Evolutionary conservation across 2,113 vertebrate genomes (phyloP), one percentile per base, ranked within the genome.

Genomic region (Oreochromis niloticus): DNA sequence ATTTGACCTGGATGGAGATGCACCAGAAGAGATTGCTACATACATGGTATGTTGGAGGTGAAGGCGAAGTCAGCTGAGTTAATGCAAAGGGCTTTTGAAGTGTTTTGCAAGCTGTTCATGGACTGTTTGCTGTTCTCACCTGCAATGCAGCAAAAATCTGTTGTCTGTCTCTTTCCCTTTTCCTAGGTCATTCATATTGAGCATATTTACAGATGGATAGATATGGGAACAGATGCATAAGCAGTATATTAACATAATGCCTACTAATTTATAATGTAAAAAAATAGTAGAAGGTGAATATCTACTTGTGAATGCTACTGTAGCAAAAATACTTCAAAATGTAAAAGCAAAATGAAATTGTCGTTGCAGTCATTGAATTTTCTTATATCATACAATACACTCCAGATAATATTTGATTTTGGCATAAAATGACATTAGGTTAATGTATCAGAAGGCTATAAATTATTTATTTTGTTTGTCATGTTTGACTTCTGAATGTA

Each of bases 1-100:
- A 92, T 99, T 99, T 87, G 98, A 99, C 91, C 95, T 99, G 93
- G 98, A 99, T 32, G 98, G 98, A 7, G 99, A 99, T 0, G 99
- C 98, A 0, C 98, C 98, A 0, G 99, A 99, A 24, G 99, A 99
- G 93, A 99, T 99, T 1, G 98, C 99, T 14, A 99, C 97, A 3
- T 99, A 99, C 88, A 99, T 99, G 99, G 99, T 99, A 94, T 92
- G 96, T 63, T 17, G 46, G 19, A 30, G 59, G 68, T 34, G 17
- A 32, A 73, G 61, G n/a, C 4, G 1, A 19, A 61, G 48, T 34
- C 57, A 9, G 27, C 46, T 81, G 9, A 78, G 11, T 17, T 41
- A 27, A 50, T 85, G 27, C 12, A 66, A 61, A 27, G n/a, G 22
- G 34, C n/a, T 82, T 87, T 86, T 82, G 50, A 55, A 63, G 36